A percentile compares a stretch with the other conserved stretches of the same genome.
phyloP scores from a whole-genome alignment of 2,113 vertebrate genomes.

The Octodon degus region DNA sequence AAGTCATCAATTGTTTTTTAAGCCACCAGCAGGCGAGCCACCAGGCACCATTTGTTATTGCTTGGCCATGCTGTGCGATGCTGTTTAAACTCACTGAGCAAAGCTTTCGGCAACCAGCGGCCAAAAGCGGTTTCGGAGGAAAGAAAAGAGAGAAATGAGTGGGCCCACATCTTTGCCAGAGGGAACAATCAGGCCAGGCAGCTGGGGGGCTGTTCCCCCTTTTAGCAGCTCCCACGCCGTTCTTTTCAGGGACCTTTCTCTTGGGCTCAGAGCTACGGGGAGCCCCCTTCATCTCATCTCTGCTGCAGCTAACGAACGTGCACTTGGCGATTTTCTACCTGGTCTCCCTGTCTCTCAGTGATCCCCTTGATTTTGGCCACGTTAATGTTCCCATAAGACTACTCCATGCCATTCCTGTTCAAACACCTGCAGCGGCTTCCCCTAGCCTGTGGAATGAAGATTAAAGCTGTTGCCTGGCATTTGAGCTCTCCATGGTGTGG shows the following conservation, averaged over 20 bases:
- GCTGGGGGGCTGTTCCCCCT: constrained; percentile 50
- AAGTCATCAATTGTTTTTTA: constrained; percentile 84
- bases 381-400: background rate
- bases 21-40: constrained; percentile 85
- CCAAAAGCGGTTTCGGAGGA: constrained; percentile 81
- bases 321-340: background rate
- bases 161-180: constrained; percentile 70
- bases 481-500: background rate
- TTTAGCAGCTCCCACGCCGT: constrained; percentile 52
- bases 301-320: background rate
- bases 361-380: constrained; percentile 3
- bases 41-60: constrained; percentile 86
- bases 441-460: background rate
- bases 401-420: background rate
- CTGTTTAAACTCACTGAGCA: constrained; percentile 85
- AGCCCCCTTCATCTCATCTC: constrained; percentile 52
- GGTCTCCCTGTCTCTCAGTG: background rate
- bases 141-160: constrained; percentile 79
- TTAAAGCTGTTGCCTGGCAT: background rate
- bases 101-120: constrained; percentile 82
- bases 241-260: constrained; percentile 69
- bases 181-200: constrained; percentile 70
- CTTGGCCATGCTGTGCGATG: constrained; percentile 85
- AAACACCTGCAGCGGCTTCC: background rate
- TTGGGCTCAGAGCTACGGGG: constrained; percentile 51